These are phyloP conservation scores for Meta bourneti DNA, from an alignment of 2,888 invertebrate species.

Conservation along the genomic window DNA sequence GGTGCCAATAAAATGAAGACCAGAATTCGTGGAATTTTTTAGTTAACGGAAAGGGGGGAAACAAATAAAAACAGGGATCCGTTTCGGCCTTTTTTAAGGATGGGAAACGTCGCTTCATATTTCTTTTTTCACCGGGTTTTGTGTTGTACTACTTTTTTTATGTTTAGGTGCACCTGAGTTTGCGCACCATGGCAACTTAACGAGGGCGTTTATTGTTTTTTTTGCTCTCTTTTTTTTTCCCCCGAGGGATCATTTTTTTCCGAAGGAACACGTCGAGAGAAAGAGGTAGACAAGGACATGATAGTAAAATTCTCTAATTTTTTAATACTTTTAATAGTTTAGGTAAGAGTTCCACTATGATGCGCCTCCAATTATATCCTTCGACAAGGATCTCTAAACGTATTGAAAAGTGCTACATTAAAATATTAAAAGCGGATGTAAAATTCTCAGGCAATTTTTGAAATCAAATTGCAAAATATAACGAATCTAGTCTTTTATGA, in stretches of 20 bases:
- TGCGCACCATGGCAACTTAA: constrained; percentile 56
- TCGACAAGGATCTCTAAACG: too few species aligned
- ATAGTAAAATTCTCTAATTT: constrained; percentile 55
- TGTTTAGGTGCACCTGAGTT: neutral
- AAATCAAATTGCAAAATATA: too few species aligned
- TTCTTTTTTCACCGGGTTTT: constrained; percentile 11
- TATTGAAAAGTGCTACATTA: too few species aligned
- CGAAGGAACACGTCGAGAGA: neutral
- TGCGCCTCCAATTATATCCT: neutral
- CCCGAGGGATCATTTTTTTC: constrained; percentile 38
- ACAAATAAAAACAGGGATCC: constrained; percentile 17
- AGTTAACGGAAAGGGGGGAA: neutral
- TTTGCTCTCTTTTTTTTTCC: constrained; percentile 1
- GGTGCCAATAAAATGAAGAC: constrained; percentile 35
- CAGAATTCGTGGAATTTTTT: constrained; percentile 20
- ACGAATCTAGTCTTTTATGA: too few species aligned
- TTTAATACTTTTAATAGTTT: constrained; percentile 9
- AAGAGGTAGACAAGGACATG: constrained; percentile 34
- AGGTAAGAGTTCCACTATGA: neutral
- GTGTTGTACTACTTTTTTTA: neutral
- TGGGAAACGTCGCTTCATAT: constrained; percentile 17
- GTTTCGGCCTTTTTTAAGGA: constrained; percentile 29
- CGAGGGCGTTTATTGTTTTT: constrained; percentile 38
- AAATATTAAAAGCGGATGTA: too few species aligned
- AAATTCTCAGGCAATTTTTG: too few species aligned